These are phyloP conservation scores for Orestias chungarensis DNA, from an alignment of 2,797 vertebrate genomes.

Conservation along the genomic window DNA sequence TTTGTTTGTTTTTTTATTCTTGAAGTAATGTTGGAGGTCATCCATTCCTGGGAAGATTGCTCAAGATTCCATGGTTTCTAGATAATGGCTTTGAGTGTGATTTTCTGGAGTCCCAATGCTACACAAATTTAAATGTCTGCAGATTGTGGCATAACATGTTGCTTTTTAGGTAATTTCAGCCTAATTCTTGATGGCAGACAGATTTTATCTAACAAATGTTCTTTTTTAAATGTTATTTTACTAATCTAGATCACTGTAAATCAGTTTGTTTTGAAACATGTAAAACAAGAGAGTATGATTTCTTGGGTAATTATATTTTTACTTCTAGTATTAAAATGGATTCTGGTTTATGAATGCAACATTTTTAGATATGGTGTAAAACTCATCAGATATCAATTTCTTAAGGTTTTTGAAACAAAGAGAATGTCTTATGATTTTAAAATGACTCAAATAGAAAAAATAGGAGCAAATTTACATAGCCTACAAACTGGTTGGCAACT, in stretches of 20 bases:
- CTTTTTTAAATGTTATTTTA: too few species aligned
- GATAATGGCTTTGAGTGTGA: too few species aligned
- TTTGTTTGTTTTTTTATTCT: too few species aligned
- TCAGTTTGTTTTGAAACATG: neutral
- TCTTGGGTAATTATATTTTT: neutral
- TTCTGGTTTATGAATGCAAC: neutral
- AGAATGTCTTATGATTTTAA: neutral
- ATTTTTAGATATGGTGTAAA: neutral
- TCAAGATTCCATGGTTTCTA: too few species aligned
- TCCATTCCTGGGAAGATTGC: too few species aligned
- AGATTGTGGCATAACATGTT: neutral
- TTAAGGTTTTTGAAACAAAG: neutral
- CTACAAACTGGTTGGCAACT: neutral
- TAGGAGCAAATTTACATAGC: neutral
- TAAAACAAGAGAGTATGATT: too few species aligned
- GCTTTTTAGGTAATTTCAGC: neutral
- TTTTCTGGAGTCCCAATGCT: too few species aligned
- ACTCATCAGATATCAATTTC: neutral
- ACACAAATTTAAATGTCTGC: neutral
- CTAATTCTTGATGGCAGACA: neutral
- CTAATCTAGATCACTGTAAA: neutral
- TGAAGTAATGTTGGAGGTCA: too few species aligned
- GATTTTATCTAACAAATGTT: neutral
- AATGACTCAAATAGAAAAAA: neutral
- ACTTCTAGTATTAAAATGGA: neutral